A percentile compares a stretch with the other conserved stretches of the same genome.
These are phyloP conservation scores for Ichneumoninae sp. DNA, from an alignment of 2,888 invertebrate genomes.

Conservation along the genomic window DNA sequence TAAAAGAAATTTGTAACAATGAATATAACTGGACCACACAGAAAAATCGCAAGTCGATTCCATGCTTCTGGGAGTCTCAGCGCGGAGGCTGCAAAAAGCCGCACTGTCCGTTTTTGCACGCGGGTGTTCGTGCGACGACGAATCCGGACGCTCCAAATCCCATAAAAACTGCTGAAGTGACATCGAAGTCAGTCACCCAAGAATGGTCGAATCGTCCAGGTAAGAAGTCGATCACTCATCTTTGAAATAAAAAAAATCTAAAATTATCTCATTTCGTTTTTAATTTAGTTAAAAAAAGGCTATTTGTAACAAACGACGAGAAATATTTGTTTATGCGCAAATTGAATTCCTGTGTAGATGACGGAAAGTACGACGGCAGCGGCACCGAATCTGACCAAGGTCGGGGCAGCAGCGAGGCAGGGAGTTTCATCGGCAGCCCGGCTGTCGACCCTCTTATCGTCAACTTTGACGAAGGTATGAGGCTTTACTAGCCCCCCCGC, in stretches of 20 bases:
- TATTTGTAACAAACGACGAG: too few relatives aligned
- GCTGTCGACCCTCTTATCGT: slow-evolving; percentile 91
- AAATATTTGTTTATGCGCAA: slow-evolving; percentile 38
- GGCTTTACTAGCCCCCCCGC: slow-evolving; percentile 88
- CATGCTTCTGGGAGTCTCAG: slow-evolving; percentile 95
- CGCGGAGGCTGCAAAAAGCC: slow-evolving; percentile 94
- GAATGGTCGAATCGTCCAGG: slow-evolving; percentile 82
- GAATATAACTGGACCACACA: slow-evolving; percentile 79
- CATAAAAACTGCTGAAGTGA: slow-evolving; percentile 75
- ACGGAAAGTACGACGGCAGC: slow-evolving; percentile 81
- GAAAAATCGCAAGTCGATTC: slow-evolving; percentile 93
- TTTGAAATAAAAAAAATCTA: background rate
- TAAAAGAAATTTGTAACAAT: background rate
- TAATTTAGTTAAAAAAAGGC: too few relatives aligned
- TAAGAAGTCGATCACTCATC: slow-evolving; percentile 62
- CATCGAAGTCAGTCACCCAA: slow-evolving; percentile 78
- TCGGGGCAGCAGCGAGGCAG: slow-evolving; percentile 82
- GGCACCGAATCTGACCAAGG: slow-evolving; percentile 82
- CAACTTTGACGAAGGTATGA: slow-evolving; percentile 94
- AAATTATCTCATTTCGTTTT: background rate
- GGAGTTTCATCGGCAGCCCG: slow-evolving; percentile 83
- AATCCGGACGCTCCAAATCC: slow-evolving; percentile 74
- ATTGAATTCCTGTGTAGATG: slow-evolving; percentile 72
- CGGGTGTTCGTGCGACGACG: slow-evolving; percentile 73
- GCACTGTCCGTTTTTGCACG: slow-evolving; percentile 93